Base-by-base conservation (phyloP, 1,140 invertebrate species). In the Heliconius hermathena region DNA sequence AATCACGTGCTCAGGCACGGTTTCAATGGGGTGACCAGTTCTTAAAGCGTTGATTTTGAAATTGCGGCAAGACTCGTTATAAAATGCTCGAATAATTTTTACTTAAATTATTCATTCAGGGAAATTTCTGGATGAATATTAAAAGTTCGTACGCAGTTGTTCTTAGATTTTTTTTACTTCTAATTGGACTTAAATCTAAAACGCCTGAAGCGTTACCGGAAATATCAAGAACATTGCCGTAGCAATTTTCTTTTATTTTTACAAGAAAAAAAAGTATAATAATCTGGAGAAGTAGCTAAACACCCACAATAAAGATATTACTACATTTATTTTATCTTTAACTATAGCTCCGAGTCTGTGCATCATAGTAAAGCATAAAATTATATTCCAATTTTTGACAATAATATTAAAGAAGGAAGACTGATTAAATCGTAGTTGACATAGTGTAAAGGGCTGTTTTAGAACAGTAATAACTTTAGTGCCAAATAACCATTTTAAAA, bases 331-430 rank as follows among this genome's bases (percentile, higher is more conserved):
- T 11, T 9, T 57, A 3, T 22, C 3, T n/a, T 60, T n/a, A 9
- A 60, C 8, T 22, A 9, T 11, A 60, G 54, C 41, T 22, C 3
- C 20, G 2, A 11, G 22, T 60, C 57, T n/a, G 57, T 22, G 57
- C 13, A 29, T 5, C 11, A 16, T 66, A 66, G 22, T 29, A 16
- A 66, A 29, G 13, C 3, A 1, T 66, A 16, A 26, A 16, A n/a
- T 66, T 66, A 29, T 3, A 66, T 26, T 57, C n/a, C 54, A 73
- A 73, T 18, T 13, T 60, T 71, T 77, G 76, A 78, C 71, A 78
- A 78, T 78, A 78, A 38, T 49, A 52, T 57, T 38, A 57, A 73
- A 52, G 36, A 73, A 54, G 22, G 57, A 78, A 78, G 77, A 78
- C 76, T 78, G 76, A 78, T 18, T 60, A 6, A 57, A 57, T n/a